A percentile compares a stretch with the other conserved stretches of the same genome.
These are phyloP conservation scores for Phrynocephalus vlangalii DNA, from an alignment of 2,797 vertebrate genomes.

Conservation along the genomic window DNA sequence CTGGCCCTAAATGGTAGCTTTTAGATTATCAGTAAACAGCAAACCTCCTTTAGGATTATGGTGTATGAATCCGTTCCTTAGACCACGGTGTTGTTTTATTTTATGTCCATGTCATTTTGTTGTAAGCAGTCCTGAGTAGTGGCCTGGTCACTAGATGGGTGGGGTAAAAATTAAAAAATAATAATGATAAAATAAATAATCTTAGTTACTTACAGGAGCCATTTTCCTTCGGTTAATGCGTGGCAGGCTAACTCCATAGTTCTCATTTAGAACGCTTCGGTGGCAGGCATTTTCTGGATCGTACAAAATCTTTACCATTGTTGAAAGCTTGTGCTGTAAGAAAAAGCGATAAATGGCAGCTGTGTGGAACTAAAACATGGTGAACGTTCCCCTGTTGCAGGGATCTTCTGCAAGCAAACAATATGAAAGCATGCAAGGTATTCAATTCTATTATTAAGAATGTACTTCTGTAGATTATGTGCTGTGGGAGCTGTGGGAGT, in stretches of 20 bases:
- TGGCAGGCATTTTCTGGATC: slow-evolving; percentile 75
- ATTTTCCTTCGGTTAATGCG: slow-evolving; percentile 76
- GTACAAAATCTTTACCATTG: slow-evolving; percentile 77
- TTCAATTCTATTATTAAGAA: neutral
- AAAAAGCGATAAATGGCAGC: slow-evolving; percentile 52
- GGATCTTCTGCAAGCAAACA: neutral
- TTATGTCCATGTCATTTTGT: too few species aligned
- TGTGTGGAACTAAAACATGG: neutral
- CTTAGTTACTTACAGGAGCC: slow-evolving; percentile 79
- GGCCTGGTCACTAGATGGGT: too few species aligned
- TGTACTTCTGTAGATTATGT: neutral
- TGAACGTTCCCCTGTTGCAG: neutral
- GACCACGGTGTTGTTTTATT: too few species aligned
- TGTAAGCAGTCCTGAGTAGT: too few species aligned
- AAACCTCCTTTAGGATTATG: too few species aligned
- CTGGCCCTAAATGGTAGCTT: too few species aligned
- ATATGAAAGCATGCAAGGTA: neutral
- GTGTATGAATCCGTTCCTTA: too few species aligned
- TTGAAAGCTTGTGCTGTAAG: slow-evolving; percentile 81
- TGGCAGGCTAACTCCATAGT: slow-evolving; percentile 80
- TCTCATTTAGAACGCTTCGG: slow-evolving; percentile 76
- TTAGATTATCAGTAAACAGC: too few species aligned
- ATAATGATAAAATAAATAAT: neutral
- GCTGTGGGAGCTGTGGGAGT: too few species aligned
- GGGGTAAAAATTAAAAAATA: too few species aligned